phyloP scores from a whole-genome alignment of 2,113 vertebrate species.

The Elachura formosa region DNA sequence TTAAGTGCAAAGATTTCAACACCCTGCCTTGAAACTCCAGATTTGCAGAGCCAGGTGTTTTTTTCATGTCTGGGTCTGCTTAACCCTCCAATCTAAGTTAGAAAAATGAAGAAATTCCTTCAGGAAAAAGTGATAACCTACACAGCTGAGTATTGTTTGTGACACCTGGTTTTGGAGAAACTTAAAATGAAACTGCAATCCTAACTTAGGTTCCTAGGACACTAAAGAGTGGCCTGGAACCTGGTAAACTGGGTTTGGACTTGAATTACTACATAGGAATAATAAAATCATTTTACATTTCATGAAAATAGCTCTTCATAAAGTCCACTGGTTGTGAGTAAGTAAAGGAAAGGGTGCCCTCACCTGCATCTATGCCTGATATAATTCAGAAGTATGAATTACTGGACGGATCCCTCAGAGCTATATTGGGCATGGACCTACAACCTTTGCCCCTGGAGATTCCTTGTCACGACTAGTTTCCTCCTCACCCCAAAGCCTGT shows the following conservation, averaged over 20 bases:
- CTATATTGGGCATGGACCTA: neutral
- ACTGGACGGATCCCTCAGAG: neutral
- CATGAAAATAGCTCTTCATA: neutral
- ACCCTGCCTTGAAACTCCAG: neutral
- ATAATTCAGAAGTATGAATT: neutral
- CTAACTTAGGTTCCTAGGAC: neutral
- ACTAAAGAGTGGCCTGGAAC: neutral
- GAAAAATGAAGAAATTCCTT: neutral
- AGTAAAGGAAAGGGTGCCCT: neutral
- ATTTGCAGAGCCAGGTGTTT: neutral
- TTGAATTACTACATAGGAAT: neutral
- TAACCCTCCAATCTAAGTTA: neutral
- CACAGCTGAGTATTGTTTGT: neutral
- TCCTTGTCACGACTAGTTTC: neutral
- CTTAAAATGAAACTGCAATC: neutral
- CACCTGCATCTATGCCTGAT: neutral
- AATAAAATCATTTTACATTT: neutral
- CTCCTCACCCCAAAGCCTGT: neutral
- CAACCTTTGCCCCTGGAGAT: neutral
- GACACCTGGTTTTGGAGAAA: neutral
- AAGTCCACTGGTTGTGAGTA: neutral
- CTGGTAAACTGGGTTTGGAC: neutral
- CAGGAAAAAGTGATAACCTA: neutral
- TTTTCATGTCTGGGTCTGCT: neutral
- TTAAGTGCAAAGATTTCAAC: neutral